Evolutionary conservation across 2,113 vertebrate species (phyloP), one percentile per base, ranked within the genome.

Genomic region (Syngnathus scovelli): DNA sequence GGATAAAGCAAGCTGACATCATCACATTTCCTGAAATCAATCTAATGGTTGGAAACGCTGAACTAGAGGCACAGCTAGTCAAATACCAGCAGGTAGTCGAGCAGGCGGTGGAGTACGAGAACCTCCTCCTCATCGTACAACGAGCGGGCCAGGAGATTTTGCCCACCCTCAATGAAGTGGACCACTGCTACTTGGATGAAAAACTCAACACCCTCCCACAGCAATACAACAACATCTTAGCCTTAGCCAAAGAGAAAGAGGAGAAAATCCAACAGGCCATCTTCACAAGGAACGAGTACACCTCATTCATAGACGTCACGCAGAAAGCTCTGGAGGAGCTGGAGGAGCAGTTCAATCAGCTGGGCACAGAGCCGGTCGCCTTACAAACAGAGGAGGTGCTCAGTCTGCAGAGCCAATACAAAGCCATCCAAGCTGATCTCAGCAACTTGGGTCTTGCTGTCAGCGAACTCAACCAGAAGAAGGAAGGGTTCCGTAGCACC

Each of bases 41-140:
- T 80, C 90, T 98, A 12, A 96, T 96, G 92, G 93, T 93, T 19
- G 92, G 92, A 61, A 90, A 92, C 10, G 55, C 85, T 12, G 94
- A 96, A 66, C 83, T 98, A 9, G 90, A 93, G 5, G 74, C 79
- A 0, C 94, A 96, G 60, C 69, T 96, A 16, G 77, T 89, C 37
- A 95, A 95, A 71, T 98, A 98, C 77, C 92, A 95, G 19, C 92
- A 93, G 70, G 90, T 99, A 64, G 86, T 99, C 2, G 95, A 97
- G 70, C 93, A 97, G 37, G 94, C 93, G 46, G 91, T 94, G n/a
- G 95, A 96, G 70, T 96, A 96, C 55, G 97, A 99, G 84, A 99
- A 93, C 65, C 92, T 99, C 16, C 87, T 98, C 1, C 89, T 96
- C 4, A 91, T 87, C 0, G 88, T 99, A 1, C 95, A 99, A 81